Conservation (phyloP, 2,113 vertebrate genomes). For the Sporophila hypoxantha region DNA sequence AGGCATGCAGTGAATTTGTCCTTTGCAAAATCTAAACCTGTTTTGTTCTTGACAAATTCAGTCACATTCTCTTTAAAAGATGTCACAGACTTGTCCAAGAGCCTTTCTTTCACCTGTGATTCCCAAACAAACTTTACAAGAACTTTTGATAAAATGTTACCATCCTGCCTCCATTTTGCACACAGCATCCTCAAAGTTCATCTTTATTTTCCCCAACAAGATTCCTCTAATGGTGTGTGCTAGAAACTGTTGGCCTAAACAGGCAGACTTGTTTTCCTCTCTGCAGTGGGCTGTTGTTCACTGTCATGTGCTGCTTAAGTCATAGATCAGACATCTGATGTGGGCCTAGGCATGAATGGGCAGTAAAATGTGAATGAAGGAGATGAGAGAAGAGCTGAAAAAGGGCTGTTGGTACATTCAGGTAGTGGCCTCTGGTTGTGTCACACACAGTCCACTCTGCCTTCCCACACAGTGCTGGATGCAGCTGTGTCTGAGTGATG, state of each 20-base stretch:
- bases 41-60: neutral
- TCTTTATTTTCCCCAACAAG: neutral
- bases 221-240: neutral
- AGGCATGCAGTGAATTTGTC: neutral
- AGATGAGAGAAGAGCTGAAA: neutral
- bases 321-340: neutral
- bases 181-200: neutral
- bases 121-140: neutral
- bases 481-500: neutral
- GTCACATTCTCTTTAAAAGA: neutral
- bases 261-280: neutral
- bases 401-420: neutral
- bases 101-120: neutral
- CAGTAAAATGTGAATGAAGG: neutral
- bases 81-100: neutral
- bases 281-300: neutral
- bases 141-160: neutral
- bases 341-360: neutral
- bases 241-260: neutral
- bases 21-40: neutral
- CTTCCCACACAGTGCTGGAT: neutral
- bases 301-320: neutral
- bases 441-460: neutral
- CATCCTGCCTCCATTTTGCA: neutral
- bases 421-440: neutral